phyloP scores from a whole-genome alignment of 2,113 vertebrate species.

The Lanius ludovicianus region DNA sequence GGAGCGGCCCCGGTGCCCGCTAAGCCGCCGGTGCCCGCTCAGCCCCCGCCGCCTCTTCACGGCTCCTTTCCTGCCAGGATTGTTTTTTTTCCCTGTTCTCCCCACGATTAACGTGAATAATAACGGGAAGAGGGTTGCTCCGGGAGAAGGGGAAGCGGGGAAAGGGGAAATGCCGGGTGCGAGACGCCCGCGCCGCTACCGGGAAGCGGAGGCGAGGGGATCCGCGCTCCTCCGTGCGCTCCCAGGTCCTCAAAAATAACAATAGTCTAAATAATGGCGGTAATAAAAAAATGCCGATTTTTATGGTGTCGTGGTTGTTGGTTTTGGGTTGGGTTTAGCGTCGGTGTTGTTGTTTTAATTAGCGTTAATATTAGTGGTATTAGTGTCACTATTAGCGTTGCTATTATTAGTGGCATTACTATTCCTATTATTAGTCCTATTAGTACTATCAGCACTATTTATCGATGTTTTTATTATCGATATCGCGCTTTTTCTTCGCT shows the following conservation, averaged over 20 bases:
- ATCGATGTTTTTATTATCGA: not conserved
- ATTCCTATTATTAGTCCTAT: not conserved
- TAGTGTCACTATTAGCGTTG: not conserved
- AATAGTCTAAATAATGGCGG: rapidly evolving
- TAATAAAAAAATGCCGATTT: rapidly evolving
- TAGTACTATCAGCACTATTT: rapidly evolving
- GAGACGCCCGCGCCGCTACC: not conserved
- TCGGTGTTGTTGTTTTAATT: not conserved
- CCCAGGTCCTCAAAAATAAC: rapidly evolving
- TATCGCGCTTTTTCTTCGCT: not conserved
- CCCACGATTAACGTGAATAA: not conserved
- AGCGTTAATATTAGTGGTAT: not conserved
- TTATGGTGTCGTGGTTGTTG: rapidly evolving
- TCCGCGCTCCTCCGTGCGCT: not conserved
- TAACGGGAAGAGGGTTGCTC: not conserved
- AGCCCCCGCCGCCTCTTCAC: not conserved
- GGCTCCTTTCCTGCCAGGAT: not conserved
- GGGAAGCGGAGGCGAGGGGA: not conserved
- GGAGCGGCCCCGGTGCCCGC: not conserved
- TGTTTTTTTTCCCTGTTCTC: not conserved
- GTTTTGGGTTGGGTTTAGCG: rapidly evolving
- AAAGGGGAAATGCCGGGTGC: not conserved
- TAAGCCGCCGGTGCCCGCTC: not conserved
- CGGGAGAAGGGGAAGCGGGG: not conserved
- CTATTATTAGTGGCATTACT: not conserved